These are phyloP conservation scores for Aptenodytes patagonicus DNA, from an alignment of 2,113 vertebrate genomes.

Conservation along the genomic window DNA sequence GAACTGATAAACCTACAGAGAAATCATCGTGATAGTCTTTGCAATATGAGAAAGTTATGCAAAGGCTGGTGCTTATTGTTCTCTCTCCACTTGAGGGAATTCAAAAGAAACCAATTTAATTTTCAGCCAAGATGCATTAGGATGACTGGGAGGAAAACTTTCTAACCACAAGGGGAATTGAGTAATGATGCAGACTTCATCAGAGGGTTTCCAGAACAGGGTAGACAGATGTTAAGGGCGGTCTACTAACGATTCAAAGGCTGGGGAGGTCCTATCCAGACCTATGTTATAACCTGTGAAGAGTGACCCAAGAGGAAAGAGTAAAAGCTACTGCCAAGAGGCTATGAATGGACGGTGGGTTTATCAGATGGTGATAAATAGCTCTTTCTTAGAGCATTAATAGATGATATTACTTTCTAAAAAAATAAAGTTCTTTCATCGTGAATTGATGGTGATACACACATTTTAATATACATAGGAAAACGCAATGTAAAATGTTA, in stretches of 20 bases:
- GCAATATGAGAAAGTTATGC: conserved; percentile 10
- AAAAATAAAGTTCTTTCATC: background rate
- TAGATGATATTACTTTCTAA: background rate
- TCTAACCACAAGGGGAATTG: conserved; percentile 19
- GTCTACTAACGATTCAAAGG: background rate
- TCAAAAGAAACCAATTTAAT: conserved; percentile 65
- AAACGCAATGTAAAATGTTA: background rate
- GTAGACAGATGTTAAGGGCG: conserved; percentile 53
- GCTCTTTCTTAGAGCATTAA: background rate
- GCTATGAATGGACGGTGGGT: background rate
- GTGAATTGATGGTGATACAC: background rate
- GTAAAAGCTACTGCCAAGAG: conserved; percentile 21
- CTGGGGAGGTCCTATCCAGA: background rate
- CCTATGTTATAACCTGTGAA: conserved; percentile 14
- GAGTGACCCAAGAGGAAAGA: background rate
- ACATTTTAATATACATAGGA: background rate
- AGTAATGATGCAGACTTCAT: conserved; percentile 49
- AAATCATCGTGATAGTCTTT: conserved; percentile 13
- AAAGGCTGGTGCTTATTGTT: conserved; percentile 56
- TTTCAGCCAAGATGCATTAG: conserved; percentile 59
- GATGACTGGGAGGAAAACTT: conserved; percentile 56
- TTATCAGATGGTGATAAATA: conserved; percentile 30
- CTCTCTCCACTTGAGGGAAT: conserved; percentile 53
- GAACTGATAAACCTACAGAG: conserved; percentile 49
- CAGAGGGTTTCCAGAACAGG: conserved; percentile 28